Percentiles rank a stretch among this genome's conserved stretches.
Conservation (phyloP, 1,140 invertebrate genomes). For the Hypothenemus hampei region DNA sequence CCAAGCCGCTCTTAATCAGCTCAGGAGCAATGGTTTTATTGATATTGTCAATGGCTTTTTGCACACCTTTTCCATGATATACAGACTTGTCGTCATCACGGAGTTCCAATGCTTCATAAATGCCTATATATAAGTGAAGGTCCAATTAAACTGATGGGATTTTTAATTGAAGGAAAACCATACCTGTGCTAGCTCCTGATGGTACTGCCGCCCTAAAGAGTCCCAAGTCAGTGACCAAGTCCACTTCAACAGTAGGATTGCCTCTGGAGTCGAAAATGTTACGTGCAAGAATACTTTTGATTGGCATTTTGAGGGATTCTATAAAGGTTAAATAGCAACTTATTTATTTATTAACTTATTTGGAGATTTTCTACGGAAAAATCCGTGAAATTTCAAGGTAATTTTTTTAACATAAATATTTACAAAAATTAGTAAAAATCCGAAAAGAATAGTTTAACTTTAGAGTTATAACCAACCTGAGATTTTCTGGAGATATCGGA, state of each 20-base stretch:
- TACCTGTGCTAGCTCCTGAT: conserved; percentile 93
- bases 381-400: neutral
- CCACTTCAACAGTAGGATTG: conserved; percentile 97
- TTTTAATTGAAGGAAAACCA: no score
- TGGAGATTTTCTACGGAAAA: no score
- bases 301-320: conserved; percentile 23
- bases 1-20: conserved; percentile 73
- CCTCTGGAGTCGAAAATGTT: conserved; percentile 98
- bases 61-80: conserved; percentile 94
- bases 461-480: neutral
- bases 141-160: no score
- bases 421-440: neutral
- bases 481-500: neutral
- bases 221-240: conserved; percentile 76
- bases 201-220: conserved; percentile 95
- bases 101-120: conserved; percentile 95
- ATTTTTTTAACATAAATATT: neutral
- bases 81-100: conserved; percentile 85
- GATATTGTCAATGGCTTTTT: conserved; percentile 88
- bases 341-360: neutral
- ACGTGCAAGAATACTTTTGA: conserved; percentile 85
- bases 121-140: no score
- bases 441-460: neutral
- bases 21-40: conserved; percentile 83
- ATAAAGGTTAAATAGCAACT: neutral